Conservation (phyloP, 2,797 vertebrate species). For the Atherinosoma microstoma region DNA sequence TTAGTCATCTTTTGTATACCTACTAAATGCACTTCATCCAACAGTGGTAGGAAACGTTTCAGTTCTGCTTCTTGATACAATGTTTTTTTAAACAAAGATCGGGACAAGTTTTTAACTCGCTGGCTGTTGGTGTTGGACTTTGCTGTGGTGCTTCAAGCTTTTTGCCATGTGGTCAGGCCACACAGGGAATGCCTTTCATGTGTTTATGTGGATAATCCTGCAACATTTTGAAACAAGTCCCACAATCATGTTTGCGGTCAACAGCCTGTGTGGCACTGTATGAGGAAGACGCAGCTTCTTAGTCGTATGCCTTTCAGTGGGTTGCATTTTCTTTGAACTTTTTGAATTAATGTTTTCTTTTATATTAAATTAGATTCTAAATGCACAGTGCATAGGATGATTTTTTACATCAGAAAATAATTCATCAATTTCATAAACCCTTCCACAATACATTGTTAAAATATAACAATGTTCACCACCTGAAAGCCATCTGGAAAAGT, state of each 20-base stretch:
- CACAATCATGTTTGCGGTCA: conserved; percentile 15
- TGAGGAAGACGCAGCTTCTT: not conserved
- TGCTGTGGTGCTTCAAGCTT: conserved; percentile 34
- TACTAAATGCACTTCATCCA: conserved; percentile 7
- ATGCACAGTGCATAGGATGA: not conserved
- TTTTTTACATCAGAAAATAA: not conserved
- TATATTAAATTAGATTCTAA: not conserved
- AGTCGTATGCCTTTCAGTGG: not conserved
- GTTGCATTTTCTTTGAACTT: not conserved
- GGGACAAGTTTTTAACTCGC: conserved; percentile 12
- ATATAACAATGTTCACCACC: not conserved
- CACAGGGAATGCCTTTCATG: conserved; percentile 44
- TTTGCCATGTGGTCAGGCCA: conserved; percentile 57
- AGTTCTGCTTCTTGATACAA: conserved; percentile 45
- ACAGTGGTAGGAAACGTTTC: conserved; percentile 23
- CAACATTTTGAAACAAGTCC: conserved; percentile 13
- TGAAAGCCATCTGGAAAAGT: conserved; percentile 18
- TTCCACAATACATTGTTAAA: conserved; percentile 4
- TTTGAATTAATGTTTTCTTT: rapidly evolving
- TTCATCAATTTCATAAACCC: not conserved
- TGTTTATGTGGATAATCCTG: conserved; percentile 37
- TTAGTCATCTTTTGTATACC: conserved; percentile 22
- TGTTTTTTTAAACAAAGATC: conserved; percentile 46
- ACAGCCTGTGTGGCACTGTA: conserved; percentile 47
- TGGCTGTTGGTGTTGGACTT: conserved; percentile 41